Evolutionary conservation across 64 coral and sea anemone species (phyloP), one percentile per base, ranked within the genome.

Genomic region (Montipora efflorescens): DNA sequence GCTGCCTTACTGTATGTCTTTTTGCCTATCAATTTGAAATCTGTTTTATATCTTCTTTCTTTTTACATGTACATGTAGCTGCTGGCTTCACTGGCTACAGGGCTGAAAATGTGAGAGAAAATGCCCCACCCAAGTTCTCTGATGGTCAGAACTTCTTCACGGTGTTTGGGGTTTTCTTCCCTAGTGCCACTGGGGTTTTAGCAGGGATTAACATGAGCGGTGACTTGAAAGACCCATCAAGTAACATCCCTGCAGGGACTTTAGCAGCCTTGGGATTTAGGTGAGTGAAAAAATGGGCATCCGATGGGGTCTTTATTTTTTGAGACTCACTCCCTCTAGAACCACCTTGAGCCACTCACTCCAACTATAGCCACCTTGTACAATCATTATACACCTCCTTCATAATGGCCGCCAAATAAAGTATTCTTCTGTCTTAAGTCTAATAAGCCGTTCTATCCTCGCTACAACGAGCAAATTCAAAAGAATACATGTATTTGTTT

Each of bases 131-230:
- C 43, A 83, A 71, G 16, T 99, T 96, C 89, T 83, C 89, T 7
- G 76, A 92, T 12, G 95, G 90, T 36, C 83, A 96, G 75, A 96
- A 91, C 28, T 99, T 99, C 67, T 99, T 99, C 44, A 92, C 92
- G 0, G 98, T 99, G 9, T 99, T 99, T 72, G 98, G 98, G 6
- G 95, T 99, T 8, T 99, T 99, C 92, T 99, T 99, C 19, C 95
- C 98, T 14, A 99, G 95, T 61, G 98, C 98, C n/a, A 96, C 95
- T 53, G 98, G 98, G 14, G 95, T 99, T 68, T 78, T 99, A 48
- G 95, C 98, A 23, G 98, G 98, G n/a, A 99, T 99, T 61, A 99
- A 99, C 78, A 99, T 99, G 98, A 96, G 94, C 43, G 98, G 98
- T 25, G 98, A 99, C 86, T 91, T 99, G 5, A 99, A 99, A 76